Evolutionary conservation across 1,140 invertebrate species (phyloP).

Genomic region (Drosophila yakuba): DNA sequence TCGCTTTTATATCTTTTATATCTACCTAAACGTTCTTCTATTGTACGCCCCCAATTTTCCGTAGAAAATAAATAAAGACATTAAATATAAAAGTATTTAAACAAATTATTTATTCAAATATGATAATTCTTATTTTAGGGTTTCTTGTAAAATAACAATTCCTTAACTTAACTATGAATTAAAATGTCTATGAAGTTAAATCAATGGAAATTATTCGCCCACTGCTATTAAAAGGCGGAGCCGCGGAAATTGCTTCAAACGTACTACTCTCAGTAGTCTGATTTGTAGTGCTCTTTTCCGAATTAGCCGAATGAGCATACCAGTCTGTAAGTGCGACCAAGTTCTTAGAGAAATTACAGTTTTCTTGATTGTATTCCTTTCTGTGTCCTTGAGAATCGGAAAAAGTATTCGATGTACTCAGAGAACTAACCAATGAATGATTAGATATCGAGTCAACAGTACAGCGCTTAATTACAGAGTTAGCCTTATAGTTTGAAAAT

Average conservation of each 20-base stretch:
- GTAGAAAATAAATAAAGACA: neutral
- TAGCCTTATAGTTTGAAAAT: conserved; percentile 80
- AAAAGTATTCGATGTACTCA: conserved; percentile 50
- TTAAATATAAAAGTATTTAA: conserved; percentile 45
- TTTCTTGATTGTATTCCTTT: conserved; percentile 74
- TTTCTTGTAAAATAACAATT: conserved; percentile 74
- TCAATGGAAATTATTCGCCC: conserved; percentile 79
- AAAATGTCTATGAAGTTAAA: conserved; percentile 71
- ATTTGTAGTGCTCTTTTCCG: conserved; percentile 51
- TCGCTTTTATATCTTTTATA: too few species aligned
- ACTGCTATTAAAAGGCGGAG: conserved; percentile 55
- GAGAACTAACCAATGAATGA: conserved; percentile 37
- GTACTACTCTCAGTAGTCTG: conserved; percentile 41
- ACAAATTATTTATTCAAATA: conserved; percentile 44
- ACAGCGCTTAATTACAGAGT: conserved; percentile 63
- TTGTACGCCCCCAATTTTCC: neutral
- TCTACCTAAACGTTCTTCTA: neutral
- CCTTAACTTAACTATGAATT: conserved; percentile 28
- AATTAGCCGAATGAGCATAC: conserved; percentile 50
- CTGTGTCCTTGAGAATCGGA: conserved; percentile 41
- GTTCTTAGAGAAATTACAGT: conserved; percentile 69
- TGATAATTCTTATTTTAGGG: conserved; percentile 26
- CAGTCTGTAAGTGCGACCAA: conserved; percentile 57
- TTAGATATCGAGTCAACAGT: conserved; percentile 52
- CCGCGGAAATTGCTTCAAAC: conserved; percentile 52